Conservation (phyloP, 1,140 invertebrate genomes). For the Halyomorpha halys region DNA sequence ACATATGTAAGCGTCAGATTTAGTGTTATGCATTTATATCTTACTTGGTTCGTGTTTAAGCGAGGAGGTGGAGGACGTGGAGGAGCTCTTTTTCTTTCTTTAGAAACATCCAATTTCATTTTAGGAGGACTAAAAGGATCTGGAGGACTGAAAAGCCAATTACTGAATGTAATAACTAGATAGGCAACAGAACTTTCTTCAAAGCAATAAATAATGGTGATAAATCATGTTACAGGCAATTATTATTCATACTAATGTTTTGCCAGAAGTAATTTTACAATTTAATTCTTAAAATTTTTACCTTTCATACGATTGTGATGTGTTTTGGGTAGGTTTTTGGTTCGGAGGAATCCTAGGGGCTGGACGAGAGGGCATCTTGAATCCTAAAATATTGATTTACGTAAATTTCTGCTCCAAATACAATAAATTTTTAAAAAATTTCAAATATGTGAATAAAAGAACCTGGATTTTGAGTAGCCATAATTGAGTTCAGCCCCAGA, state of each 20-base stretch:
- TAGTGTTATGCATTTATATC: conserved; percentile 30
- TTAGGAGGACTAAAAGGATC: conserved; percentile 10
- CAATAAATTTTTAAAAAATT: not conserved
- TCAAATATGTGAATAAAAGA: not conserved
- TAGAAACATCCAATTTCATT: not conserved
- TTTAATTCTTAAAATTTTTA: not conserved
- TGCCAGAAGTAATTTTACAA: not conserved
- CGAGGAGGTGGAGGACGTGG: conserved; percentile 43
- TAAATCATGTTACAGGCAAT: too few relatives aligned
- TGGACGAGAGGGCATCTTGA: not conserved
- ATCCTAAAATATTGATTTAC: conserved; percentile 7
- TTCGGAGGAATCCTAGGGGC: not conserved
- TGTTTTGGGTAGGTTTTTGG: not conserved
- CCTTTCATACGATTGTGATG: not conserved
- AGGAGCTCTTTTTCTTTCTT: conserved; percentile 40
- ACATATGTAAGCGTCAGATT: too few relatives aligned
- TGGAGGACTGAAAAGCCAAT: not conserved
- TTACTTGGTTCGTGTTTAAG: conserved; percentile 30
- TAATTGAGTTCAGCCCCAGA: conserved; percentile 4
- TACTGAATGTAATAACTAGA: too few relatives aligned
- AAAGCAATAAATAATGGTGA: too few relatives aligned
- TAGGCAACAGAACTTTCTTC: too few relatives aligned
- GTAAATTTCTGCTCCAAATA: not conserved
- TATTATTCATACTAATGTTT: too few relatives aligned
- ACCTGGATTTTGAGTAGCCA: conserved; percentile 3